Evolutionary conservation across 2,797 vertebrate species (phyloP).

Genomic region (Xiphophorus birchmanni): DNA sequence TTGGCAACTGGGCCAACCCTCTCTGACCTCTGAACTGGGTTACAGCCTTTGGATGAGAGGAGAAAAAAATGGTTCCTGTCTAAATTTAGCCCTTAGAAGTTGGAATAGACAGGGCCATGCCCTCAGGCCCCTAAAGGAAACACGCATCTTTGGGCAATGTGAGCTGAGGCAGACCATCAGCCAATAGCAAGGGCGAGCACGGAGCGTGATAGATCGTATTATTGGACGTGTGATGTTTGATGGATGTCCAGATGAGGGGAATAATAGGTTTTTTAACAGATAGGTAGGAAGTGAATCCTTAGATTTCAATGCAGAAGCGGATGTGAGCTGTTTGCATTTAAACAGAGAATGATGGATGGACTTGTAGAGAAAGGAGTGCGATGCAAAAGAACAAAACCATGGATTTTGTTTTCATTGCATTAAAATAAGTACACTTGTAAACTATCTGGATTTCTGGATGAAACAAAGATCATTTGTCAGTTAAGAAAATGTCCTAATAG

Average conservation of each 20-base stretch:
- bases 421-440: background rate
- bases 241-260: conserved; percentile 67
- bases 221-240: conserved; percentile 74
- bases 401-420: conserved; percentile 1
- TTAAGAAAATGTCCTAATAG: background rate
- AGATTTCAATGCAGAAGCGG: conserved; percentile 69
- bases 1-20: conserved; percentile 68
- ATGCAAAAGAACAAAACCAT: conserved; percentile 4
- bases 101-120: conserved; percentile 64
- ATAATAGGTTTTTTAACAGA: conserved; percentile 75
- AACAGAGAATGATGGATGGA: conserved; percentile 67
- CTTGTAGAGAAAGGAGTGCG: conserved; percentile 11
- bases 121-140: conserved; percentile 60
- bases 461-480: background rate
- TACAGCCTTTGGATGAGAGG: conserved; percentile 48
- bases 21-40: conserved; percentile 61
- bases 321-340: conserved; percentile 73
- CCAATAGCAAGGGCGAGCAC: conserved; percentile 56
- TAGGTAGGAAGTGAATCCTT: conserved; percentile 77
- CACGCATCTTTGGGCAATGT: conserved; percentile 63
- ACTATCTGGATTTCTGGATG: background rate
- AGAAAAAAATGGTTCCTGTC: conserved; percentile 54
- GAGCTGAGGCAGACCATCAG: conserved; percentile 61
- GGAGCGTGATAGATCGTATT: conserved; percentile 69
- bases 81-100: conserved; percentile 69